These are phyloP conservation scores for Drosophila kambysellisi DNA, from an alignment of 2,888 invertebrate species.

Conservation along the genomic window DNA sequence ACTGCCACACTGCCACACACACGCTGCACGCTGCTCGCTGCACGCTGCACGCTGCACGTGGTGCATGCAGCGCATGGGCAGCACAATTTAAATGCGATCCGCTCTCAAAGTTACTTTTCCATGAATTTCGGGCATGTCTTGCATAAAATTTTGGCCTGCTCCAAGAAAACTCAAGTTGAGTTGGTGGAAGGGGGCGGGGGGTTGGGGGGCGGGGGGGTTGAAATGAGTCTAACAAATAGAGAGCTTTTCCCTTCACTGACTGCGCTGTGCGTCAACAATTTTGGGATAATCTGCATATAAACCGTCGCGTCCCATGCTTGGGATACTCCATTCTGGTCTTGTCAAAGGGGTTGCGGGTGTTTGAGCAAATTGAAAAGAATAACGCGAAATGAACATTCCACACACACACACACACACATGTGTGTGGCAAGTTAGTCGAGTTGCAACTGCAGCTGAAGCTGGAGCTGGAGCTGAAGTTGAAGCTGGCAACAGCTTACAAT, in stretches of 20 bases:
- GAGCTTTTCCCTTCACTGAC: constrained; percentile 16
- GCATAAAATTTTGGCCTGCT: constrained; percentile 32
- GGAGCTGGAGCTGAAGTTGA: neutral
- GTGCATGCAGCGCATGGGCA: constrained; percentile 24
- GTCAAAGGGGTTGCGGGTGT: constrained; percentile 4
- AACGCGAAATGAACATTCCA: constrained; percentile 46
- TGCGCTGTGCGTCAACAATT: constrained; percentile 18
- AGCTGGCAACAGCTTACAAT: neutral
- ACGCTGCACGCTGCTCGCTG: constrained; percentile 1
- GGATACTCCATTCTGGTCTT: neutral
- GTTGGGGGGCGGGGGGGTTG: neutral
- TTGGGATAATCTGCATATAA: constrained; percentile 41
- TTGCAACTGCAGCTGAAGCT: neutral
- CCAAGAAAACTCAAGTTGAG: constrained; percentile 5
- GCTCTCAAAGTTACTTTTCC: constrained; percentile 26
- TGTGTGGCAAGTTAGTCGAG: constrained; percentile 3
- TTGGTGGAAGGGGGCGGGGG: too few relatives aligned
- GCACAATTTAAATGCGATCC: constrained; percentile 48
- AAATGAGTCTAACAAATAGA: neutral
- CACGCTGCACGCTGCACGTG: neutral
- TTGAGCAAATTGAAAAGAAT: constrained; percentile 55
- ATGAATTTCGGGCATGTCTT: constrained; percentile 55
- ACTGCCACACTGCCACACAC: neutral
- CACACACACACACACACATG: constrained; percentile 26
- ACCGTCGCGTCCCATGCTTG: neutral